Evolutionary conservation across 2,888 invertebrate species (phyloP), one percentile per base, ranked within the genome.

Genomic region (Endotricha flammealis): DNA sequence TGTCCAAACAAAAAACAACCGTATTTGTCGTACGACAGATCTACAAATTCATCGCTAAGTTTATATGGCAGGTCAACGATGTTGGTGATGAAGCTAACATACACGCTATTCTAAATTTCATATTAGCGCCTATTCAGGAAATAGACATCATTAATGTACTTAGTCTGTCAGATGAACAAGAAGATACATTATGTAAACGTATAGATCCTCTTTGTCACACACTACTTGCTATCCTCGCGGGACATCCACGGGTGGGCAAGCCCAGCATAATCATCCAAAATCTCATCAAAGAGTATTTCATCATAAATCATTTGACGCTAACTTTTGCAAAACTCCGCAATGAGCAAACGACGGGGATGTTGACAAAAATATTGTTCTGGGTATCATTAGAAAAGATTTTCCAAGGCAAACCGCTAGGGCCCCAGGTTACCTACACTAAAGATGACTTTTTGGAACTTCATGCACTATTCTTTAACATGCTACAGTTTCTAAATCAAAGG

Each of bases 11-110:
- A 36, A 90, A 90, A 64, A 90, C 91, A 41, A 94, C 94, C 0
- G 79, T 94, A 24, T 94, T 93, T 57, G 90, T 94, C 6, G 88
- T 90, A 0, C 86, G 91, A 23, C 91, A 92, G 59, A 90, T 91
- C 4, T 90, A 91, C 36, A 87, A 88, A 39, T 90, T 94, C 51
- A 74, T 92, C 10, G 87, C 88, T 10, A 80, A 82, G 39, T 83
- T 92, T 36, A 55, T 92, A 0, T 88, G 89, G 72, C 88, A 86
- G 61, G 66, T 88, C 1, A 79, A 86, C 11, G 83, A 88, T 32
- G 70, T 87, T 2, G 64, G 55, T 22, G 87, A 90, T 48, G 64
- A 66, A 28, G 58, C 66, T 8, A 81, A 90, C 22, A 88, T 90
- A 10, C 76, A 86, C 38, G 74, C 88, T 41, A 86, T 93, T 4